Evolutionary conservation across 1,140 invertebrate species (phyloP).

Genomic region (Drosophila azteca): DNA sequence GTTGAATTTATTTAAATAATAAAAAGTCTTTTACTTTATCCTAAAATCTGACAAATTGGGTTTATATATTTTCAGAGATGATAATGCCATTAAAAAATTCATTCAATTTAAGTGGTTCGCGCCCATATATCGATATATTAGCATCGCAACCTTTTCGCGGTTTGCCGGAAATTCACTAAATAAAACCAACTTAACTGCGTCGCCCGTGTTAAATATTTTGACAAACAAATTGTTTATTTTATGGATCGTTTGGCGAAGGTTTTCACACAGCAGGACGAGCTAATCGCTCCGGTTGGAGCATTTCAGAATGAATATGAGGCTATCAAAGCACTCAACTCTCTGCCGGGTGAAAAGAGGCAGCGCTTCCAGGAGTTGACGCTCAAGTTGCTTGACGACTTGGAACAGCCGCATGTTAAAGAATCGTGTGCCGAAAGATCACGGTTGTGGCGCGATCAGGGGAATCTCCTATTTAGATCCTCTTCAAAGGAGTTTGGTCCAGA

Average conservation of each 20-base stretch:
- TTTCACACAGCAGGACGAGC: constrained; percentile 37
- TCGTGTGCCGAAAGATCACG: constrained; percentile 12
- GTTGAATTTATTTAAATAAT: neutral
- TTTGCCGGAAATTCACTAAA: too few relatives aligned
- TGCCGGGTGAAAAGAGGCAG: constrained; percentile 16
- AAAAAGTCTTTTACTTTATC: neutral
- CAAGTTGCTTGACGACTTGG: too few relatives aligned
- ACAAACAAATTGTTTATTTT: too few relatives aligned
- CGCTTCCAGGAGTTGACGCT: constrained; percentile 1
- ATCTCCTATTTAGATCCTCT: constrained; percentile 31
- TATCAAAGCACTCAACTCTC: constrained; percentile 32
- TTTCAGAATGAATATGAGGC: constrained; percentile 57
- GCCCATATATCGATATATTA: too few relatives aligned
- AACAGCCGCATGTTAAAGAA: neutral
- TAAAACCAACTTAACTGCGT: too few relatives aligned
- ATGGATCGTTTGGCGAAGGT: constrained; percentile 29
- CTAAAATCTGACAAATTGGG: neutral
- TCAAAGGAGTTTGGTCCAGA: neutral
- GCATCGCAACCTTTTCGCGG: too few relatives aligned
- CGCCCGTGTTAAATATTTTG: too few relatives aligned
- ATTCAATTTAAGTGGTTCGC: too few relatives aligned
- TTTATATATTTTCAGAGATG: constrained; percentile 1
- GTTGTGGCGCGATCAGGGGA: constrained; percentile 53
- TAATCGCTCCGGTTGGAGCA: constrained; percentile 12
- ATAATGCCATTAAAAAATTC: too few relatives aligned